Evolutionary conservation across 1,140 invertebrate genomes (phyloP).

Genomic region (Drosophila santomea): DNA sequence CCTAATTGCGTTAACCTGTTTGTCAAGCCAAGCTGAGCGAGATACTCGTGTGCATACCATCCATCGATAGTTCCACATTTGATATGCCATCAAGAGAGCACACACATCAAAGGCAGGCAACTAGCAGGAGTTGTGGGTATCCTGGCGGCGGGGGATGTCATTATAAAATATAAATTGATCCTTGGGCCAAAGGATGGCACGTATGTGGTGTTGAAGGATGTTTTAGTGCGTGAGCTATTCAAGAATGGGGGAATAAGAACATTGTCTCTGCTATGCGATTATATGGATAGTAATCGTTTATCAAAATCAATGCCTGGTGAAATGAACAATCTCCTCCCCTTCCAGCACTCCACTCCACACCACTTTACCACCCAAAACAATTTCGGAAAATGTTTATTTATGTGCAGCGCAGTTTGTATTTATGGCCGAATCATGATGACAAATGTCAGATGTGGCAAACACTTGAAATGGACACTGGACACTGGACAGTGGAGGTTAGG

Average conservation of each 20-base stretch:
- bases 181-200: neutral
- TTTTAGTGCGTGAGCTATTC: neutral
- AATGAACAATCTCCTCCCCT: neutral
- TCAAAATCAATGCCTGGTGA: neutral
- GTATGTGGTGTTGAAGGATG: neutral
- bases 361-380: constrained; percentile 6
- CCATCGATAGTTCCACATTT: constrained; percentile 80
- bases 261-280: neutral
- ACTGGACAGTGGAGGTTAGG: constrained; percentile 4
- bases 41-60: constrained; percentile 50
- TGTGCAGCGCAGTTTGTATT: constrained; percentile 76
- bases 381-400: constrained; percentile 71
- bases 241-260: neutral
- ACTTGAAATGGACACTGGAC: constrained; percentile 70
- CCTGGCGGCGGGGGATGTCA: neutral
- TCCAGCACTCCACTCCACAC: neutral
- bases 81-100: constrained; percentile 54
- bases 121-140: neutral
- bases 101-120: constrained; percentile 67
- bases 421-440: constrained; percentile 82
- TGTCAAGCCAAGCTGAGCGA: constrained; percentile 36
- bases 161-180: constrained; percentile 64
- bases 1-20: constrained; percentile 70
- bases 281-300: constrained; percentile 10
- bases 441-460: constrained; percentile 78